Evolutionary conservation across 1,140 invertebrate species (phyloP).

Genomic region (Drosophila bifasciata): DNA sequence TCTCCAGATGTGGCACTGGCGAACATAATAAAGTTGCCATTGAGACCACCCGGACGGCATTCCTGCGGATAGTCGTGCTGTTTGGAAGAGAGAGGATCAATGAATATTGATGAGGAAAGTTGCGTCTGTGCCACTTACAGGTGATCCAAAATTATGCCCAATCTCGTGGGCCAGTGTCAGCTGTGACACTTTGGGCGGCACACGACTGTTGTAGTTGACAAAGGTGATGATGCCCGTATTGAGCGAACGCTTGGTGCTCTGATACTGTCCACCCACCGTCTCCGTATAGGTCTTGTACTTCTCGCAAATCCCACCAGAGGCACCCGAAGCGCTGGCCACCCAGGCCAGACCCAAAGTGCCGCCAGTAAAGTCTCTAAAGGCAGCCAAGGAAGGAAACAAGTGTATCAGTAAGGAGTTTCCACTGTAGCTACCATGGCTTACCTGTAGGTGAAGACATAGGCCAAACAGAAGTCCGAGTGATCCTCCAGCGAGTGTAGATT

Average conservation of each 20-base stretch:
- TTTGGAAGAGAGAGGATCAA: constrained; percentile 30
- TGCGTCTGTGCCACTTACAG: constrained; percentile 87
- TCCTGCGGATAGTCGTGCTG: constrained; percentile 97
- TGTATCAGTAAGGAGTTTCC: background rate
- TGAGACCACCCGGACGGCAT: constrained; percentile 94
- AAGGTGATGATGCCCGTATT: constrained; percentile 99
- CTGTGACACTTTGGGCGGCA: constrained; percentile 98
- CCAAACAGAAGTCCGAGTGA: constrained; percentile 98
- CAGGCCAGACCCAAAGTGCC: constrained; percentile 98
- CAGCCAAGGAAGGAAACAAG: constrained; percentile 2
- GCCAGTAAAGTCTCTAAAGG: constrained; percentile 96
- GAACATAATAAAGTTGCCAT: constrained; percentile 99
- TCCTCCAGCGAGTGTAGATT: constrained; percentile 98
- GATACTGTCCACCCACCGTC: constrained; percentile 95
- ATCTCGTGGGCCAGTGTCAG: constrained; percentile 99
- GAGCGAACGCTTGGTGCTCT: constrained; percentile 95
- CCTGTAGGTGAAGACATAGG: constrained; percentile 98
- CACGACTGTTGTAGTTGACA: constrained; percentile 98
- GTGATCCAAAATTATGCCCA: constrained; percentile 99
- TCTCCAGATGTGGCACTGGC: constrained; percentile 97
- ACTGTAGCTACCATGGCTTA: constrained; percentile 42
- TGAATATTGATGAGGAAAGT: no score
- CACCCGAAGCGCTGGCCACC: constrained; percentile 98
- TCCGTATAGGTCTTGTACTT: constrained; percentile 98
- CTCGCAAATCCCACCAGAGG: constrained; percentile 99